Conservation (phyloP, 2,797 vertebrate species). For the Heteromormyrus szaboi region DNA sequence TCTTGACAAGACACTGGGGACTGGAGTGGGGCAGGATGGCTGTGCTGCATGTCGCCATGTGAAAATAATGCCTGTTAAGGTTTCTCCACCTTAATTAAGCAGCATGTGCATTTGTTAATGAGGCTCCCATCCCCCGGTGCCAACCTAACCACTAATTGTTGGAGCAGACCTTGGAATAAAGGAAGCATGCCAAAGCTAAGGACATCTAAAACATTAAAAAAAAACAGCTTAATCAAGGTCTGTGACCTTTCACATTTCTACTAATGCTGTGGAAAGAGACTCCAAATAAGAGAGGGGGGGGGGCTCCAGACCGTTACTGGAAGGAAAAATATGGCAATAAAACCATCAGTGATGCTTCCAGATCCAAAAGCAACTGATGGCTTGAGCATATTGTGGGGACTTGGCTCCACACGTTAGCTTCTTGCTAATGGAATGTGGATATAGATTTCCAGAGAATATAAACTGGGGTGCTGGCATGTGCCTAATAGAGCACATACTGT, state of each 20-base stretch:
- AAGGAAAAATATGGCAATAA: not conserved
- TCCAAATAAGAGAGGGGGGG: not conserved
- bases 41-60: not conserved
- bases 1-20: not conserved
- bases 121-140: not conserved
- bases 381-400: not conserved
- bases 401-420: not conserved
- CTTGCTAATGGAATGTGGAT: not conserved
- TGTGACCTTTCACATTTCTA: not conserved
- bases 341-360: not conserved
- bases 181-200: not conserved
- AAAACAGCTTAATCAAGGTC: not conserved
- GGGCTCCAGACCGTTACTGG: not conserved
- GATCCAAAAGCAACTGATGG: not conserved
- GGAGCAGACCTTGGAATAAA: constrained; percentile 2
- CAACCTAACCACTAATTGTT: not conserved
- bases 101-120: not conserved
- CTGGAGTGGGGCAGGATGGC: not conserved
- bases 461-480: not conserved
- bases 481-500: not conserved
- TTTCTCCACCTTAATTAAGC: not conserved
- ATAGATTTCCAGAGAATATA: not conserved
- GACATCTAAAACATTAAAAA: not conserved
- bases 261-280: not conserved
- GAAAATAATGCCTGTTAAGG: not conserved